Evolutionary conservation across 2,888 invertebrate species (phyloP).

Genomic region (Himalopsyche anomala): DNA sequence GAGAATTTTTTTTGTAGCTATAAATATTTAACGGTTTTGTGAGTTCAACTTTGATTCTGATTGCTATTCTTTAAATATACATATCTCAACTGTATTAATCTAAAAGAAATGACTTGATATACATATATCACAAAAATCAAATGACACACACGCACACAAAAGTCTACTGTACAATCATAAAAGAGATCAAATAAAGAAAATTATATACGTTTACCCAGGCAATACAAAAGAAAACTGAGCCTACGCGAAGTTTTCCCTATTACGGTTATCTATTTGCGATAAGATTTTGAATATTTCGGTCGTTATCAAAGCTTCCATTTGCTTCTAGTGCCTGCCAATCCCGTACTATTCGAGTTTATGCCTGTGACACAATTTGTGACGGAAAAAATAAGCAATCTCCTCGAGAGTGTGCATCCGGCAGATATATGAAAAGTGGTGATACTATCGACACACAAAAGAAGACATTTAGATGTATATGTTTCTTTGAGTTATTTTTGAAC

Average conservation of each 20-base stretch:
- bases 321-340: slow-evolving; percentile 47
- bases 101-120: no score
- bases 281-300: slow-evolving; percentile 48
- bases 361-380: slow-evolving; percentile 48
- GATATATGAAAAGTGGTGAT: slow-evolving; percentile 35
- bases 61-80: no score
- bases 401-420: slow-evolving; percentile 44
- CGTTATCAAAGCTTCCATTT: slow-evolving; percentile 37
- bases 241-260: slow-evolving; percentile 1
- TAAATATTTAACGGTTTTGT: no score
- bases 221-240: slow-evolving; percentile 5
- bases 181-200: slow-evolving; percentile 7
- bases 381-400: slow-evolving; percentile 34
- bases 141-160: not conserved
- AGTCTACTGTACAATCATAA: no score
- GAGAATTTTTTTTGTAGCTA: no score
- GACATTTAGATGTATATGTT: not conserved
- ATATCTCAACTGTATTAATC: no score
- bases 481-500: not conserved
- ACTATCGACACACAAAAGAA: slow-evolving; percentile 28
- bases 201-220: not conserved
- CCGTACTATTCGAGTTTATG: slow-evolving; percentile 51
- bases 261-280: slow-evolving; percentile 51
- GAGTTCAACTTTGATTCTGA: no score
- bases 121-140: no score